phyloP scores from a whole-genome alignment of 2,888 invertebrate species.

The Pandemis corylana region DNA sequence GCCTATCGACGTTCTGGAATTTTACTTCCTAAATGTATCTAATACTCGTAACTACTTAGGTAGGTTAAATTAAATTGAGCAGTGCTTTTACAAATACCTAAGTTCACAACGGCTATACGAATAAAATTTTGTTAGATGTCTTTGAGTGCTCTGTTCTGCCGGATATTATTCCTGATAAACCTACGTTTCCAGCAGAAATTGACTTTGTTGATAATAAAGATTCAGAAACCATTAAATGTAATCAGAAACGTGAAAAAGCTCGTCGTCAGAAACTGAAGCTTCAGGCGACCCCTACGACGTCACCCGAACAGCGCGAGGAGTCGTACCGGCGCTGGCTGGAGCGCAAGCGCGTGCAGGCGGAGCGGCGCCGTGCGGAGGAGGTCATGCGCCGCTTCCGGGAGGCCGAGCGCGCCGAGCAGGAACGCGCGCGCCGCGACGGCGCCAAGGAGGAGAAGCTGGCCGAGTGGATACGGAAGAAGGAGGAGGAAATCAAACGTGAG shows the following conservation, averaged over 20 bases:
- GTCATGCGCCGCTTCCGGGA: conserved; percentile 69
- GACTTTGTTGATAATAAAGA: no score
- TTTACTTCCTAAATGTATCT: neutral
- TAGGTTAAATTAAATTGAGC: no score
- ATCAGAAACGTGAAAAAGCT: conserved; percentile 69
- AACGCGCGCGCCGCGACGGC: conserved; percentile 67
- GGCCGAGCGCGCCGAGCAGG: conserved; percentile 68
- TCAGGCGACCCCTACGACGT: conserved; percentile 56
- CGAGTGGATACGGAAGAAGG: conserved; percentile 85
- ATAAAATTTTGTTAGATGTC: no score
- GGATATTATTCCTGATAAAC: no score
- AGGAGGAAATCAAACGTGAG: conserved; percentile 84
- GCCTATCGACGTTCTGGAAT: neutral
- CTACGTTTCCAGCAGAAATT: no score
- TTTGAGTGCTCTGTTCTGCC: no score
- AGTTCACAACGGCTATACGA: neutral
- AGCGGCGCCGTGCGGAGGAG: conserved; percentile 71
- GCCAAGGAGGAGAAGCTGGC: conserved; percentile 79
- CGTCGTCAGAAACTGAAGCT: conserved; percentile 63
- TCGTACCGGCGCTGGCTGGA: conserved; percentile 83
- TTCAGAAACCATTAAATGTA: neutral
- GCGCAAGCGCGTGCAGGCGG: conserved; percentile 72
- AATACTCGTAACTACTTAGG: no score
- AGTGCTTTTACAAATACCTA: neutral
- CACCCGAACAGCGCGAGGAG: conserved; percentile 77